These are phyloP conservation scores for Macrophya annulata DNA, from an alignment of 2,888 invertebrate genomes.

Conservation along the genomic window DNA sequence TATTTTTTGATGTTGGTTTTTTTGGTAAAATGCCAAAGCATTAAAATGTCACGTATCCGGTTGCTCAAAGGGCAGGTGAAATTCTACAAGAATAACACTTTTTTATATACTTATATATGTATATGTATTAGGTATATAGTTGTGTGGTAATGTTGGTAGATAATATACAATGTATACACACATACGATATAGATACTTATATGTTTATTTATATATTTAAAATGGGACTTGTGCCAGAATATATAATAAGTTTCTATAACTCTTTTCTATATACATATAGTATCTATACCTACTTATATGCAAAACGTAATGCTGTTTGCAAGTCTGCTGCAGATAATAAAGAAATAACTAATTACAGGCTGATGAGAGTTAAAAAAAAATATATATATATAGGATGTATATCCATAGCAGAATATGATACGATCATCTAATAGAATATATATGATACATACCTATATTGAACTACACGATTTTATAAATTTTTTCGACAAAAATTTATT, in stretches of 20 bases:
- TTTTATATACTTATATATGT: background rate
- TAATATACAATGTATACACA: background rate
- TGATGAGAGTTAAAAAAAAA: too few relatives aligned
- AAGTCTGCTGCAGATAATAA: too few relatives aligned
- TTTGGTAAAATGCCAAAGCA: background rate
- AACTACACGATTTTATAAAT: background rate
- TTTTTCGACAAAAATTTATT: background rate
- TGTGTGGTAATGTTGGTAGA: background rate
- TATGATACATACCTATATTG: too few relatives aligned
- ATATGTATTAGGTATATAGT: too few relatives aligned
- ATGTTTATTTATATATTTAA: background rate
- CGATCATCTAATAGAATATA: too few relatives aligned
- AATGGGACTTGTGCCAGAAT: slow-evolving; percentile 5
- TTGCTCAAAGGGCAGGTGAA: background rate
- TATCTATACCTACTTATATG: background rate
- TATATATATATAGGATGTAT: too few relatives aligned
- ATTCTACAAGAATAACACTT: background rate
- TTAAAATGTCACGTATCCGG: background rate
- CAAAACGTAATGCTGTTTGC: background rate
- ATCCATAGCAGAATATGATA: too few relatives aligned
- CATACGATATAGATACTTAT: too few relatives aligned
- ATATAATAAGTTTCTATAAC: background rate
- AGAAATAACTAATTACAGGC: too few relatives aligned
- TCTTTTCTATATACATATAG: too few relatives aligned
- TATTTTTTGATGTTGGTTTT: background rate